These are phyloP conservation scores for Eupithecia abbreviata DNA, from an alignment of 2,888 invertebrate species.

Conservation along the genomic window DNA sequence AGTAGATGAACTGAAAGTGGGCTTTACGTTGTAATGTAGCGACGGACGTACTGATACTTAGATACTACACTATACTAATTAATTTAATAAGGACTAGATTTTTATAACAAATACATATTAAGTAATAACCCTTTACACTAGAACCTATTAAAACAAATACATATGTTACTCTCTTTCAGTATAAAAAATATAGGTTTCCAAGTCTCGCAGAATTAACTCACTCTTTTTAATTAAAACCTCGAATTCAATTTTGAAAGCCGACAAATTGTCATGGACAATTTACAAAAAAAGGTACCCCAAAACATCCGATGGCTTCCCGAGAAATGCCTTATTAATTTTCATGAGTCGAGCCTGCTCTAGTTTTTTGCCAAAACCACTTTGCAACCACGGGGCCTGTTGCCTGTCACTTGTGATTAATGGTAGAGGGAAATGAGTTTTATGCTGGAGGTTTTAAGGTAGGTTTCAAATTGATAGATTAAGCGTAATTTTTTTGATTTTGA, in stretches of 20 bases:
- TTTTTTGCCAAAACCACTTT: slow-evolving; percentile 56
- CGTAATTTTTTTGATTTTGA: not conserved
- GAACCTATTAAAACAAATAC: not conserved
- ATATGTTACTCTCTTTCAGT: not conserved
- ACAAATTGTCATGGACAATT: slow-evolving; percentile 51
- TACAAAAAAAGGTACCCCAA: slow-evolving; percentile 46
- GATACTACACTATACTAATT: not conserved
- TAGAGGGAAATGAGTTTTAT: not conserved
- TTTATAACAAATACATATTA: not conserved
- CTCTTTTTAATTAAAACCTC: slow-evolving; percentile 50
- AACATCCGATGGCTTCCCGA: slow-evolving; percentile 54
- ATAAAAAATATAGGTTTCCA: not conserved
- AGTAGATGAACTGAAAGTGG: not conserved
- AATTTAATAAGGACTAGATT: not conserved
- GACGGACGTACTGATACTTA: not conserved
- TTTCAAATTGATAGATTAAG: not conserved
- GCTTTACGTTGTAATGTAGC: not conserved
- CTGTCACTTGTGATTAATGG: not conserved
- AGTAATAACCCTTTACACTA: not conserved
- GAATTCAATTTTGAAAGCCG: slow-evolving; percentile 56
- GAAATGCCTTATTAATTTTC: slow-evolving; percentile 71
- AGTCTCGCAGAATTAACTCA: not conserved
- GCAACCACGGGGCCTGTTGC: not conserved
- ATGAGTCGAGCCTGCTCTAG: slow-evolving; percentile 68
- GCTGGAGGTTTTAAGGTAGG: not conserved